Conservation (phyloP, 2,113 vertebrate genomes). For the Martes martes region DNA sequence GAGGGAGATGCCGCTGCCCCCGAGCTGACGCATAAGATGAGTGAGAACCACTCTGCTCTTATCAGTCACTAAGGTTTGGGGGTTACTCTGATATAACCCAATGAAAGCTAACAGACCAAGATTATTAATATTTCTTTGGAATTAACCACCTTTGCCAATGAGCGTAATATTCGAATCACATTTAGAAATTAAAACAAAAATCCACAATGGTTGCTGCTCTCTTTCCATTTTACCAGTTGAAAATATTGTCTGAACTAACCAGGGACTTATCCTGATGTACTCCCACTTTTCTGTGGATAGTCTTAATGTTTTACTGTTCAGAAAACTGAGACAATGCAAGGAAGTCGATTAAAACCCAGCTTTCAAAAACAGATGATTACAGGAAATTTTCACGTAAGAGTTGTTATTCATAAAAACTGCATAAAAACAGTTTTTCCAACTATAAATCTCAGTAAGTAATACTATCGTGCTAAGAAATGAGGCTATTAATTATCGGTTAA, state of each 20-base stretch:
- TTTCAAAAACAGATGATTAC: not conserved
- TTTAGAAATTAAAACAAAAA: constrained; percentile 3
- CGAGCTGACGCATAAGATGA: not conserved
- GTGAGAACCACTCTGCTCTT: too few relatives aligned
- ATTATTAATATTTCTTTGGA: not conserved
- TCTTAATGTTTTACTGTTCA: not conserved
- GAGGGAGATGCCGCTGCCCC: not conserved
- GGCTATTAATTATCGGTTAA: not conserved
- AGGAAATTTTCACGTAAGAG: not conserved
- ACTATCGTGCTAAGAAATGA: not conserved
- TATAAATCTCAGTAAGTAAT: not conserved
- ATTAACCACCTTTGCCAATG: not conserved
- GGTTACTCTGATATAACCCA: not conserved
- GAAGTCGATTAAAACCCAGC: constrained; percentile 23
- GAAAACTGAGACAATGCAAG: not conserved
- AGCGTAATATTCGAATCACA: not conserved
- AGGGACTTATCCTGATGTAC: not conserved
- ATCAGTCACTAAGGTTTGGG: not conserved
- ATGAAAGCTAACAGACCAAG: not conserved
- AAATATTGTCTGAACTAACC: not conserved
- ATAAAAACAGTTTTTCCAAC: not conserved
- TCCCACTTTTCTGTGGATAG: not conserved
- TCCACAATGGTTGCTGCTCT: not conserved
- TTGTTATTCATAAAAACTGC: not conserved
- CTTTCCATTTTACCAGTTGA: not conserved